Conservation (phyloP, 2,888 invertebrate species). For the Bimastos eiseni region DNA sequence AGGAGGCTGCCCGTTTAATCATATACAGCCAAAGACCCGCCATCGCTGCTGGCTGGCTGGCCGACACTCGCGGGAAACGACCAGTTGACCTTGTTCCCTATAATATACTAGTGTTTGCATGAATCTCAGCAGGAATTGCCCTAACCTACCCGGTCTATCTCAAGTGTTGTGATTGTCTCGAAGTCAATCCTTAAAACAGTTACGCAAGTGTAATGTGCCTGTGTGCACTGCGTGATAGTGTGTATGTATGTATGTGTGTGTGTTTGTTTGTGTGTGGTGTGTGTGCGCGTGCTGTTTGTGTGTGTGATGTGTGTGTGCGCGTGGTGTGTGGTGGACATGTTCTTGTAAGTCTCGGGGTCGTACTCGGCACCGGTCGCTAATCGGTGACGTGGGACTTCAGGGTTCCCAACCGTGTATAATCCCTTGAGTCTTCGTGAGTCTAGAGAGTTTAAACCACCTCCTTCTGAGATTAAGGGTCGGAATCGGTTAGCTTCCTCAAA, state of each 20-base stretch:
- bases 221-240: no score
- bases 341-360: no score
- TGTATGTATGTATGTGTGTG: background rate
- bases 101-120: conserved; percentile 2
- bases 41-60: background rate
- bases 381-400: no score
- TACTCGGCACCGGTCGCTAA: no score
- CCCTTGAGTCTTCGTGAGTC: no score
- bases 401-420: no score
- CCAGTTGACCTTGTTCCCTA: background rate
- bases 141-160: background rate
- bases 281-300: background rate
- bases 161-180: background rate
- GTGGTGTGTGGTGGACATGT: background rate
- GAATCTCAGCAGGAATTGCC: background rate
- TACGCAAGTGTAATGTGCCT: background rate
- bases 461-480: no score
- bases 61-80: background rate
- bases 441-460: no score
- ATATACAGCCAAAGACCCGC: background rate
- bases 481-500: no score
- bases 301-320: background rate
- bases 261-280: background rate
- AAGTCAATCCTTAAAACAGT: background rate
- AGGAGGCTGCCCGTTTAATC: background rate